These are phyloP conservation scores for Poecilia gillii DNA, from an alignment of 2,797 vertebrate species.

Conservation along the genomic window DNA sequence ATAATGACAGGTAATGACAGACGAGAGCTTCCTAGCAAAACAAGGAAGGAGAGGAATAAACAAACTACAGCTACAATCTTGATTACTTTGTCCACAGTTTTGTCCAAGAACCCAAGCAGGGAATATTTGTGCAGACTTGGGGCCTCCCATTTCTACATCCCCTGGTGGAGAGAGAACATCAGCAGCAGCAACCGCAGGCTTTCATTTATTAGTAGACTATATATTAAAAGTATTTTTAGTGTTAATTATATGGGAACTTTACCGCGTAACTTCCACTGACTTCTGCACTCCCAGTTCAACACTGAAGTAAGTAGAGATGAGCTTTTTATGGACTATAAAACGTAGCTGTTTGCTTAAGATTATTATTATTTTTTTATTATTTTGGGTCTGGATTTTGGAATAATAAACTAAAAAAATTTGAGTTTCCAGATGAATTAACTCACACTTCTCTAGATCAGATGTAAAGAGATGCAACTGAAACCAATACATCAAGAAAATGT, in stretches of 20 bases:
- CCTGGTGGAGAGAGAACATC: conserved; percentile 36
- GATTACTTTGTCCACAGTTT: conserved; percentile 60
- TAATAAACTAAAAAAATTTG: background rate
- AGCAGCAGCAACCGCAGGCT: conserved; percentile 17
- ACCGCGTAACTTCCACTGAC: conserved; percentile 4
- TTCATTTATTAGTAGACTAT: conserved; percentile 6
- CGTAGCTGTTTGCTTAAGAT: background rate
- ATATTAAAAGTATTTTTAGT: background rate
- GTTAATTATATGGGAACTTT: conserved; percentile 17
- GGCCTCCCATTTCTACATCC: conserved; percentile 44
- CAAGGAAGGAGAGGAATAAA: conserved; percentile 78
- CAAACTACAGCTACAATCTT: conserved; percentile 75
- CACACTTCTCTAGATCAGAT: background rate
- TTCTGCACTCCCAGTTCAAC: conserved; percentile 9
- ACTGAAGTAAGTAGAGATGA: conserved; percentile 49
- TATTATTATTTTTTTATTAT: background rate
- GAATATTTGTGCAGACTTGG: conserved; percentile 55
- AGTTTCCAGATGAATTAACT: background rate
- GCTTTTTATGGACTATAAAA: background rate
- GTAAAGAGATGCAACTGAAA: background rate
- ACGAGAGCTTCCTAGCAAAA: conserved; percentile 78
- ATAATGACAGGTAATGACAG: conserved; percentile 85
- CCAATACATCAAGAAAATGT: background rate
- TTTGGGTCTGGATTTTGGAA: background rate
- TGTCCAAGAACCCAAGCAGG: conserved; percentile 54